Base-by-base conservation (phyloP, 2,888 invertebrate species). In the Cheilosia variabilis region DNA sequence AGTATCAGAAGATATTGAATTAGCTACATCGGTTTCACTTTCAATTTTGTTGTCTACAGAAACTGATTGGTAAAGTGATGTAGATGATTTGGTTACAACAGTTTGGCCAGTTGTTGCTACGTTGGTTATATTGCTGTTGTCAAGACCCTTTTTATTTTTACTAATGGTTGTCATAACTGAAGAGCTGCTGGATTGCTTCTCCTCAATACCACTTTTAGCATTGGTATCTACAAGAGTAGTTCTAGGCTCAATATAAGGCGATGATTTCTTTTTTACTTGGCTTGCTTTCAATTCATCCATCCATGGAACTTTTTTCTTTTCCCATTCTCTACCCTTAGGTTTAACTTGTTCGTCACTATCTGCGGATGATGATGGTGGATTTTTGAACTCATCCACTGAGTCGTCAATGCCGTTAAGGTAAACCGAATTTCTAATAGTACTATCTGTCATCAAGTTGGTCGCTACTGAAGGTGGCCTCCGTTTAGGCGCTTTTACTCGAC, bases 261-360 rank as follows among this genome's bases (percentile, higher is more conserved):
- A 90, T 19, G 88, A 88, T 88, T 92, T 92, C 83, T 91, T 92
- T 73, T 92, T 91, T 10, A 90, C 91, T 91, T 97, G 96, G 89
- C 95, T 96, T 87, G 96, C 93, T 90, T 96, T 96, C 87, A 97
- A 93, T 90, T 97, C 96, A 87, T 94, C 95, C 94, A 97, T 95
- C 96, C 96, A 97, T 0, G 96, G 96, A 58, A 95, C 95, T 89
- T 94, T 94, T 88, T 95, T 95, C 89, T 95, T 95, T 91, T 95
- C 95, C 95, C 95, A 95, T 89, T 95, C 95, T 15, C 95, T 93
- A 1, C 95, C 93, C 82, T 94, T 94, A 0, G 95, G 95, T 88
- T 94, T 95, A 13, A 94, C 72, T 13, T 82, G 78, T 57, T 88
- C 88, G 55, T 87, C 87, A 73, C 79, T 72, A 34, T 88, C 88